A percentile compares a stretch with the other conserved stretches of the same genome.
Conservation (phyloP, 2,797 vertebrate species). For the Pseudochaenichthys georgianus region DNA sequence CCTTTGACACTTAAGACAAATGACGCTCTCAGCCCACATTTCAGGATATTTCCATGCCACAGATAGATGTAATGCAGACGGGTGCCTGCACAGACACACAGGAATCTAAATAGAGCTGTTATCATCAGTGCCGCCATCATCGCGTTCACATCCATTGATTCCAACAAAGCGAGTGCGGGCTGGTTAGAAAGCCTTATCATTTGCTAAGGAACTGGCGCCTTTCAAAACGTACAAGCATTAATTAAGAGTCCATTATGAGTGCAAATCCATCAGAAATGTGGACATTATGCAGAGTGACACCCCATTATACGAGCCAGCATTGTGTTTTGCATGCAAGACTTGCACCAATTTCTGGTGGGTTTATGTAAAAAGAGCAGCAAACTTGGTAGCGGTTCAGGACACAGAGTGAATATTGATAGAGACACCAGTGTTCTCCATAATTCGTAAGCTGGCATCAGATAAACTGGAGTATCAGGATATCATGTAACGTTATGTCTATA, state of each 20-base stretch:
- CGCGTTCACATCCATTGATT: conserved; percentile 50
- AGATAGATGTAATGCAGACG: conserved; percentile 50
- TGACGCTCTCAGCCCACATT: conserved; percentile 56
- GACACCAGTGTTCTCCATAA: conserved; percentile 40
- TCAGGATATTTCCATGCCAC: conserved; percentile 52
- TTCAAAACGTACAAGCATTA: conserved; percentile 74
- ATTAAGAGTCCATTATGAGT: conserved; percentile 80
- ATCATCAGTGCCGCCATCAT: conserved; percentile 62
- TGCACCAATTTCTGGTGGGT: conserved; percentile 62
- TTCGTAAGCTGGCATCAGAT: conserved; percentile 49
- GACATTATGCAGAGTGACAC: conserved; percentile 74
- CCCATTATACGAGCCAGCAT: conserved; percentile 51
- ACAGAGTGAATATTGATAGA: conserved; percentile 72
- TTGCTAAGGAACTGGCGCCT: conserved; percentile 41
- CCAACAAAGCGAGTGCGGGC: conserved; percentile 33
- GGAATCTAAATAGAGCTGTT: conserved; percentile 65
- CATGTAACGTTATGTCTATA: conserved; percentile 42
- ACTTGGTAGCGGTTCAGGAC: conserved; percentile 50
- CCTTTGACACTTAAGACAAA: conserved; percentile 77
- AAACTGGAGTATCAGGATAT: conserved; percentile 31
- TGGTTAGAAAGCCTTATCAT: conserved; percentile 55
- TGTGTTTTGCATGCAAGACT: conserved; percentile 60
- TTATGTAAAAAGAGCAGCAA: conserved; percentile 64
- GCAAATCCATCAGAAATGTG: conserved; percentile 72
- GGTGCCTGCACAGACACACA: conserved; percentile 34